Conservation (phyloP, 2,113 vertebrate genomes). For the Bostrychus sinensis region DNA sequence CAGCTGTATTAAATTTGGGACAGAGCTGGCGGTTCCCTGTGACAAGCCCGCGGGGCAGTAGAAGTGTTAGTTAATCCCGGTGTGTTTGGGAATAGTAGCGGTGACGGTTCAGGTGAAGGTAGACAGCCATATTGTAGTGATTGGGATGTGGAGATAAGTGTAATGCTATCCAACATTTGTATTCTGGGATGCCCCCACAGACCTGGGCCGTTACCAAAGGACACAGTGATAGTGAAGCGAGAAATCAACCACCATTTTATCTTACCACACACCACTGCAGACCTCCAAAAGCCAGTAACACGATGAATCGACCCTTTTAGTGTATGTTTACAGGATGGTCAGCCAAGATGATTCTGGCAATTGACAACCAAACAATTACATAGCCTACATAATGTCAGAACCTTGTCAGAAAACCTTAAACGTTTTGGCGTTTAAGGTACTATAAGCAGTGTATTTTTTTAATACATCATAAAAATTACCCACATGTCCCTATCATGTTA, state of each 20-base stretch:
- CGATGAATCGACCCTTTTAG: too few relatives aligned
- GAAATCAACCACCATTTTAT: neutral
- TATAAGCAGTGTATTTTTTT: too few relatives aligned
- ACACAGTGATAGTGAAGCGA: constrained; percentile 7
- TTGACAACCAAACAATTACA: too few relatives aligned
- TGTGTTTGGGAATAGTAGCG: constrained; percentile 15
- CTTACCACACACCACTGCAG: constrained; percentile 9
- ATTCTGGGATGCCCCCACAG: constrained; percentile 12
- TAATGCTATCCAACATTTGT: constrained; percentile 38
- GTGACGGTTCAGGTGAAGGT: constrained; percentile 26
- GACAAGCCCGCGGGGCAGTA: constrained; percentile 31
- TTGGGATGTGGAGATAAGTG: constrained; percentile 20
- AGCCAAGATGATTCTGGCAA: too few relatives aligned
- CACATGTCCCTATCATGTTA: too few relatives aligned
- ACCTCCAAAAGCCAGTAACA: constrained; percentile 25
- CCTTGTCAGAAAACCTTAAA: too few relatives aligned
- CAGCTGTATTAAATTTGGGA: constrained; percentile 55
- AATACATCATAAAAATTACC: too few relatives aligned
- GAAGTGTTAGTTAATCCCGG: constrained; percentile 48
- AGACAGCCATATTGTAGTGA: constrained; percentile 3
- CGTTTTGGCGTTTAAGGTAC: too few relatives aligned
- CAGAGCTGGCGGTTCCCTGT: constrained; percentile 46
- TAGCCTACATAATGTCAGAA: too few relatives aligned
- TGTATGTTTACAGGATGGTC: too few relatives aligned
- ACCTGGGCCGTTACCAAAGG: constrained; percentile 2